Evolutionary conservation across 2,888 invertebrate genomes (phyloP).

Genomic region (Orthonychiurus folsomi): DNA sequence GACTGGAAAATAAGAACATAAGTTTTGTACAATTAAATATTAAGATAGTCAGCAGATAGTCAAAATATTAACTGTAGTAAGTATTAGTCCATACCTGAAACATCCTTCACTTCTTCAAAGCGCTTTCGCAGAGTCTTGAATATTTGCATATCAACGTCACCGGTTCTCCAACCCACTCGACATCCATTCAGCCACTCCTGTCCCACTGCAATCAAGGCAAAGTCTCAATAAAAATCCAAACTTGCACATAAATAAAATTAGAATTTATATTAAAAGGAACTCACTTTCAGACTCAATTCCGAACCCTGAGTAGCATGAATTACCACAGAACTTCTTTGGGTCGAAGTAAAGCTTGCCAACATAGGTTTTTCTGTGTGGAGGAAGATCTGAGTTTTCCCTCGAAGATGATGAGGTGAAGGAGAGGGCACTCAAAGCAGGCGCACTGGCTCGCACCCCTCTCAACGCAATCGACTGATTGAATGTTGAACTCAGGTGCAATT

Average conservation of each 20-base stretch:
- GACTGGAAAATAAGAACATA: slow-evolving; percentile 26
- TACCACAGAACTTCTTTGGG: slow-evolving; percentile 61
- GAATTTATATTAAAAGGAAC: slow-evolving; percentile 40
- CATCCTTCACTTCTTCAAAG: slow-evolving; percentile 35
- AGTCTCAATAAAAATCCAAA: not conserved
- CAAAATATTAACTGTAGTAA: slow-evolving; percentile 8
- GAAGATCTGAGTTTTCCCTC: slow-evolving; percentile 34
- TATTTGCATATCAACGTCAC: slow-evolving; percentile 34
- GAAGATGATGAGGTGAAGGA: slow-evolving; percentile 36
- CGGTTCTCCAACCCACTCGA: slow-evolving; percentile 32
- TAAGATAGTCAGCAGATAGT: not conserved
- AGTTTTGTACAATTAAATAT: not conserved
- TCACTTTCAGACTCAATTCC: slow-evolving; percentile 57
- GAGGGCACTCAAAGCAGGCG: slow-evolving; percentile 48
- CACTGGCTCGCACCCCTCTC: slow-evolving; percentile 46
- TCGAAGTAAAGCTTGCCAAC: slow-evolving; percentile 59
- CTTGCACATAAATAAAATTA: slow-evolving; percentile 19
- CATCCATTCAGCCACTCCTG: slow-evolving; percentile 31
- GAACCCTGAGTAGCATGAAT: slow-evolving; percentile 69
- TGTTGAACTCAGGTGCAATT: slow-evolving; percentile 69
- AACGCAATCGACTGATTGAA: slow-evolving; percentile 68
- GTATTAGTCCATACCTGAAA: slow-evolving; percentile 26
- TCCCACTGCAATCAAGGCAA: slow-evolving; percentile 29
- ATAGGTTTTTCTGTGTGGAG: slow-evolving; percentile 42
- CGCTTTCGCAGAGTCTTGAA: slow-evolving; percentile 31